Evolutionary conservation across 2,888 invertebrate genomes (phyloP).

Genomic region (Pristionchus entomophagus): DNA sequence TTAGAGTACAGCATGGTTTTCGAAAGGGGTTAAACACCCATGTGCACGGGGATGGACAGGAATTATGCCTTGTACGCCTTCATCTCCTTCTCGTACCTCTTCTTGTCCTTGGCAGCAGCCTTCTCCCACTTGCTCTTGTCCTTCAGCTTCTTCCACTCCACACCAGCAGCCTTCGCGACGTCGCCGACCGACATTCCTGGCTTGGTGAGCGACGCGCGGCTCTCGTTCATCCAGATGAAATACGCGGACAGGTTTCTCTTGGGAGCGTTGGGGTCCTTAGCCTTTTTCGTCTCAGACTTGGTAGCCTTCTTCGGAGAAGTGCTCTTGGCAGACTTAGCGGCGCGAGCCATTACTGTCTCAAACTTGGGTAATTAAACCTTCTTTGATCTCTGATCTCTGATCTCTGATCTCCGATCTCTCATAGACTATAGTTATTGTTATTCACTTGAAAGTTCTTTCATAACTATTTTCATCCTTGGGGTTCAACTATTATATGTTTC

Average conservation of each 20-base stretch:
- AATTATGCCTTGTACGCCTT: slow-evolving; percentile 88
- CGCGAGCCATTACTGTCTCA: slow-evolving; percentile 34
- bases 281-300: too few relatives aligned
- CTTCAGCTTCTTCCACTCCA: slow-evolving; percentile 54
- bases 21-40: too few relatives aligned
- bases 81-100: slow-evolving; percentile 90
- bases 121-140: slow-evolving; percentile 86
- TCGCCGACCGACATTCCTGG: slow-evolving; percentile 92
- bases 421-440: too few relatives aligned
- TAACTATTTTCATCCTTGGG: too few relatives aligned
- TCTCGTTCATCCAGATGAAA: slow-evolving; percentile 91
- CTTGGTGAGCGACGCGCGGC: slow-evolving; percentile 87
- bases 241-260: slow-evolving; percentile 92
- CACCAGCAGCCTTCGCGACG: slow-evolving; percentile 83
- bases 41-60: too few relatives aligned
- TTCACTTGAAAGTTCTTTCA: too few relatives aligned
- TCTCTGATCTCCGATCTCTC: too few relatives aligned
- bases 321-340: slow-evolving; percentile 39
- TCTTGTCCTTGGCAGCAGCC: slow-evolving; percentile 87
- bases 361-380: too few relatives aligned
- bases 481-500: neutral
- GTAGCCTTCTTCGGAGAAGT: slow-evolving; percentile 50
- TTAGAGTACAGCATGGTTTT: too few relatives aligned
- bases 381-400: too few relatives aligned
- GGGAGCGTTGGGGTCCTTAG: slow-evolving; percentile 89